Evolutionary conservation across 2,113 vertebrate genomes (phyloP).

Genomic region (Podiceps cristatus): DNA sequence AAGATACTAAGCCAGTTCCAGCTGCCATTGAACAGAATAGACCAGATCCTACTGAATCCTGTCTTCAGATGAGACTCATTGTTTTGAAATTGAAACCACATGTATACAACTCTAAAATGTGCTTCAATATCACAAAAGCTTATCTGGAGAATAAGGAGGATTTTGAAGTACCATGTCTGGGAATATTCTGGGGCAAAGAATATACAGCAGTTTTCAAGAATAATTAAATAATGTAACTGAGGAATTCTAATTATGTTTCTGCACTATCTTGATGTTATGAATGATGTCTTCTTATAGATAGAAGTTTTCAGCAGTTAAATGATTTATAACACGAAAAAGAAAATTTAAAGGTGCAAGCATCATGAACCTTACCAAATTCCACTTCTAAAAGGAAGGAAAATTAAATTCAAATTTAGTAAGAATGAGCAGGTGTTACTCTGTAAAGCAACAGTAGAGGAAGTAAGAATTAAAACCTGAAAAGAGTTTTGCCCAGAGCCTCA

Average conservation of each 20-base stretch:
- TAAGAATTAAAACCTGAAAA: not conserved
- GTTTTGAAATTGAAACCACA: not conserved
- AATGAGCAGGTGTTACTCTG: not conserved
- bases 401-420: not conserved
- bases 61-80: not conserved
- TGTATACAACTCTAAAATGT: not conserved
- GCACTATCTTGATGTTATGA: not conserved
- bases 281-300: not conserved
- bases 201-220: not conserved
- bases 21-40: not conserved
- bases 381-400: not conserved
- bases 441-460: not conserved
- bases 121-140: not conserved
- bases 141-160: not conserved
- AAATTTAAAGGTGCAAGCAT: not conserved
- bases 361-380: not conserved
- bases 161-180: not conserved
- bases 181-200: not conserved
- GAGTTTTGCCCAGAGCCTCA: not conserved
- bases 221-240: not conserved
- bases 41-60: not conserved
- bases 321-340: not conserved
- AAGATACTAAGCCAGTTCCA: not conserved
- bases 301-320: not conserved
- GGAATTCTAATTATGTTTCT: not conserved